Evolutionary conservation across 2,888 invertebrate species (phyloP).

Genomic region (Panopea generosa): DNA sequence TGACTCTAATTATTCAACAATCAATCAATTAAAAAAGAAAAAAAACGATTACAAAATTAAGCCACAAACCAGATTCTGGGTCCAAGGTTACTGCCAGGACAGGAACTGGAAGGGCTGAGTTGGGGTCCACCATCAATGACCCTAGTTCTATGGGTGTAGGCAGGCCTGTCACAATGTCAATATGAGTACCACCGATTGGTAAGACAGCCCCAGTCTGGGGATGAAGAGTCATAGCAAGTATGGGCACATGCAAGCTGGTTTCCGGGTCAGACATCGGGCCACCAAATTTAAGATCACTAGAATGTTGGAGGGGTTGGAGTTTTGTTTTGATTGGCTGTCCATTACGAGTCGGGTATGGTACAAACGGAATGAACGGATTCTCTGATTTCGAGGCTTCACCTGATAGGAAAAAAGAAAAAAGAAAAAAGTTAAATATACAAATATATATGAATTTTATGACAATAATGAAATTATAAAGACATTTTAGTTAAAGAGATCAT

Average conservation of each 20-base stretch:
- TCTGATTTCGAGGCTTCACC: conserved; percentile 78
- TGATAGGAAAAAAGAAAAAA: conserved; percentile 39
- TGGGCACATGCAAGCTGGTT: conserved; percentile 82
- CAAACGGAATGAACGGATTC: conserved; percentile 80
- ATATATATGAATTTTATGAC: neutral
- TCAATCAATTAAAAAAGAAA: no score
- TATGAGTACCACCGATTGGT: conserved; percentile 82
- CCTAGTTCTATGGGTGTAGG: conserved; percentile 83
- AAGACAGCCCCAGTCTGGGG: conserved; percentile 80
- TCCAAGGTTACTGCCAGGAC: conserved; percentile 81
- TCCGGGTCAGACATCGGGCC: conserved; percentile 80
- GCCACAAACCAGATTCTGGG: conserved; percentile 80
- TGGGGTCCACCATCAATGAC: conserved; percentile 82
- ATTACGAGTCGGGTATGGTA: conserved; percentile 78
- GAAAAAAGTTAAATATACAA: neutral
- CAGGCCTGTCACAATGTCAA: conserved; percentile 82
- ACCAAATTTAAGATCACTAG: conserved; percentile 77
- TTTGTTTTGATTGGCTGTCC: conserved; percentile 75
- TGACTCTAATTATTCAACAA: no score
- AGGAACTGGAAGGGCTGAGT: conserved; percentile 79
- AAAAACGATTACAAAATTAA: no score
- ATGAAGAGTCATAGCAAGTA: conserved; percentile 82
- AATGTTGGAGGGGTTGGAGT: conserved; percentile 75
- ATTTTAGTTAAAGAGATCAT: neutral
- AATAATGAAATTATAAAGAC: neutral